Evolutionary conservation across 2,888 invertebrate species (phyloP).

Genomic region (Napeogenes sylphis): DNA sequence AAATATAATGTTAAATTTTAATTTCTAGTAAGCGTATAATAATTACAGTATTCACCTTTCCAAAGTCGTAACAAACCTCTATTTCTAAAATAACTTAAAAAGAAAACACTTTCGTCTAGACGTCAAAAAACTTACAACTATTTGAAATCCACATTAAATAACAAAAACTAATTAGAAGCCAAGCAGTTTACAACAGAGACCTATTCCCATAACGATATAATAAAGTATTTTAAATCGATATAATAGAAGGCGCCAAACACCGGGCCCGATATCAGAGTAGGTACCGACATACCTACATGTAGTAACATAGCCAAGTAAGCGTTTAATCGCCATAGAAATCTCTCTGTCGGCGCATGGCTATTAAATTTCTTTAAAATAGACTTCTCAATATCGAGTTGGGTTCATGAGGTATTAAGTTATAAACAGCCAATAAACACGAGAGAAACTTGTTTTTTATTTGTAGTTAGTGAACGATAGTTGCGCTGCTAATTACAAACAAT

Average conservation of each 20-base stretch:
- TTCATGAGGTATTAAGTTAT: slow-evolving; percentile 62
- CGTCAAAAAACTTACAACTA: background rate
- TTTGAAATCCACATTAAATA: background rate
- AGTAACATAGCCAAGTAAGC: slow-evolving; percentile 14
- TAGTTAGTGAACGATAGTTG: background rate
- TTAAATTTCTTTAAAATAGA: slow-evolving; percentile 21
- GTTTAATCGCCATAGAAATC: slow-evolving; percentile 17
- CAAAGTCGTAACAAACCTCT: too few species aligned
- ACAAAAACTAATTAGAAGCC: background rate
- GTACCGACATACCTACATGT: background rate
- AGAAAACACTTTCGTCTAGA: too few species aligned
- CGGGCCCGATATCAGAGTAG: background rate
- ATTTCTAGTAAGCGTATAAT: too few species aligned
- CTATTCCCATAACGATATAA: background rate
- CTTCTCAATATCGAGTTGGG: slow-evolving; percentile 19
- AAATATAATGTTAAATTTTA: too few species aligned
- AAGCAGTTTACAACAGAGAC: background rate
- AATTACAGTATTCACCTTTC: too few species aligned
- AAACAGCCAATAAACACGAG: slow-evolving; percentile 67
- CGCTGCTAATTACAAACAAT: slow-evolving; percentile 68
- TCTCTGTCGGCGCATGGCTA: slow-evolving; percentile 24
- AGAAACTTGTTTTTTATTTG: background rate
- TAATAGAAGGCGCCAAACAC: background rate
- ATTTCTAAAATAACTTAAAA: too few species aligned
- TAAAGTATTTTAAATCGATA: background rate